Base-by-base conservation (phyloP, 2,888 invertebrate species). In the Aelia acuminata region DNA sequence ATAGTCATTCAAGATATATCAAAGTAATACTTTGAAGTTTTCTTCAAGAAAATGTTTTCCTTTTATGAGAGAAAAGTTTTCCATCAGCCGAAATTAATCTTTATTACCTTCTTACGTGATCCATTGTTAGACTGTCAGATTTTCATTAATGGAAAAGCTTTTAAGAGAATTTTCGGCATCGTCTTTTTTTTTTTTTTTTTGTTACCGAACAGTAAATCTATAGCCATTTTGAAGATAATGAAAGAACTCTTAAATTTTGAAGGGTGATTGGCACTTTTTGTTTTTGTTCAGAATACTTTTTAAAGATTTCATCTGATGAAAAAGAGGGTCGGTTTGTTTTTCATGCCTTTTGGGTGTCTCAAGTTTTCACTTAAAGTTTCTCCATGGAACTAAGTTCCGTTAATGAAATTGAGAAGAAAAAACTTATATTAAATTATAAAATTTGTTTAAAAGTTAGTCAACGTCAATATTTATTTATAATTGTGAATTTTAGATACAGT, bases 121-220 rank as follows among this genome's bases (percentile, higher is more conserved):
- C 35, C 18, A 70, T 35, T 35, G 63, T 70, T 35, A 35, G 18
- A 20, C 8, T 20, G 35, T 70, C 31, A 70, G 63, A 70, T 70
- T 70, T 70, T 35, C 63, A 70, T 70, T 70, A 70, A 13, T 35
- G 63, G 31, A 35, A 70, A 70, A 70, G 63, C 31, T 70, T 70
- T 70, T 35, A 57, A 70, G n/a, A 70, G n/a, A 70, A 31, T 70
- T 70, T 70, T 35, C 31, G 7, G 31, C 22, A 11, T 20, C 20
- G 35, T n/a, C n/a, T 13, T 7, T 5, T 70, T 35, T 18, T 35
- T 70, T 70, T 10, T 43, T 43, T 10, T 7, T 7, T 43, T 43
- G 10, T 70, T 15, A 35, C 3, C 26, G 15, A 20, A 20, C 63
- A 31, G 31, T 18, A 35, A 70, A 70, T 35, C 35, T 13, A 70